phyloP scores from a whole-genome alignment of 2,797 vertebrate species.

The Sebastes hubbsi region DNA sequence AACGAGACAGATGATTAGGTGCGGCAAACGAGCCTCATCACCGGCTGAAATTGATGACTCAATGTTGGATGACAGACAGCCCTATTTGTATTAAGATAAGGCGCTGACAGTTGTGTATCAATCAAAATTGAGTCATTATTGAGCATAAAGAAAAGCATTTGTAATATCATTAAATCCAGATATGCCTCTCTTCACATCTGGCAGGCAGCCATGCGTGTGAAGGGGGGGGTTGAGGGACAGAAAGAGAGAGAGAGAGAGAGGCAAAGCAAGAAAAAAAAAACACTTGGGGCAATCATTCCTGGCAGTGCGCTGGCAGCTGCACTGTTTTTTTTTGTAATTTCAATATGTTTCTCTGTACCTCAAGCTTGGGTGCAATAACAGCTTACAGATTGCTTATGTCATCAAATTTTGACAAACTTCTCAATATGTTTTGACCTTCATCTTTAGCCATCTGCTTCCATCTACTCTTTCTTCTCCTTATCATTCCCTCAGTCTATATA shows the following conservation, averaged over 20 bases:
- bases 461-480: slow-evolving; percentile 74
- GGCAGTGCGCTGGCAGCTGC: slow-evolving; percentile 88
- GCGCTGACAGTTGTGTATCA: slow-evolving; percentile 91
- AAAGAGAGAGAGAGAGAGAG: slow-evolving; percentile 35
- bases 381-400: slow-evolving; percentile 98
- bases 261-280: slow-evolving; percentile 54
- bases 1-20: slow-evolving; percentile 98
- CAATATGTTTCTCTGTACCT: slow-evolving; percentile 97
- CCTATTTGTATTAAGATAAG: slow-evolving; percentile 97
- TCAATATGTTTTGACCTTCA: slow-evolving; percentile 96
- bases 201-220: slow-evolving; percentile 89
- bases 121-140: slow-evolving; percentile 98
- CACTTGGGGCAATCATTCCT: slow-evolving; percentile 95
- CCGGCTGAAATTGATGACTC: slow-evolving; percentile 96
- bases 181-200: slow-evolving; percentile 94
- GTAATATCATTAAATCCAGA: slow-evolving; percentile 98
- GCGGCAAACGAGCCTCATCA: slow-evolving; percentile 96
- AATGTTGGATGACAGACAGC: slow-evolving; percentile 95
- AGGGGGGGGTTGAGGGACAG: slow-evolving; percentile 32
- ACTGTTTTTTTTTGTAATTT: slow-evolving; percentile 88
- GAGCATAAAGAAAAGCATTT: slow-evolving; percentile 96
- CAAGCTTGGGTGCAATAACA: slow-evolving; percentile 94
- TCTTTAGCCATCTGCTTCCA: slow-evolving; percentile 94
- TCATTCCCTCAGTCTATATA: slow-evolving; percentile 41
- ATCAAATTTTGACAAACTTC: slow-evolving; percentile 99